Base-by-base conservation (phyloP, 1,140 invertebrate species). In the Drosophila nigrodunni region DNA sequence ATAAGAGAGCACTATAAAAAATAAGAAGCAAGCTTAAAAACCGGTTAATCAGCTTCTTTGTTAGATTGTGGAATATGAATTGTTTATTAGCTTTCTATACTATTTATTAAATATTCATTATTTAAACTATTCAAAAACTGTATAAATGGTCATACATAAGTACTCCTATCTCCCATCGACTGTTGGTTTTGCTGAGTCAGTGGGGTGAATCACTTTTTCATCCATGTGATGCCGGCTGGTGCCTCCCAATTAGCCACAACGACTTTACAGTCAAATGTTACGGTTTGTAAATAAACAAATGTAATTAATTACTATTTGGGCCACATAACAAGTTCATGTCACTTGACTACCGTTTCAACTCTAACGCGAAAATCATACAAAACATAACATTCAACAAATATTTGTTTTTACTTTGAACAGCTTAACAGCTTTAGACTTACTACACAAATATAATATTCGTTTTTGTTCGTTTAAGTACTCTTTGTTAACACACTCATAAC, bases 361-460 rank as follows among this genome's bases (percentile, higher is more conserved):
- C 62, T 64, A 21, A 43, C 2, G 34, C 15, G 25, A 13, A 13
- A 54, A 43, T 43, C 49, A 67, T 46, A 59, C 62, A 61, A 70
- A 65, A 57, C 64, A 47, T 74, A 74, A 61, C 71, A 71, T 52
- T 59, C 65, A 64, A 47, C 57, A 50, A 82, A 75, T 81, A 78
- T 70, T 82, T 82, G 79, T 82, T 74, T 60, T 74, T 60, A 67
- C 66, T 75, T 71, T 34, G 59, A 61, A 60, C 25, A 69, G 18
- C 18, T 21, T 21, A 21, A 61, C 30, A 67, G 30, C 46, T 9
- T 15, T 13, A 60, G 37, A 8, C 21, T 6, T 15, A 60, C 66
- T 30, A 61, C 30, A 59, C 18, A 15, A 35, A 47, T 13, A 61
- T 43, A n/a, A 61, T 43, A 59, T 34, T 5, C 13, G 47, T 10